Percentiles rank a stretch among this genome's conserved stretches.
phyloP scores from a whole-genome alignment of 2,113 vertebrate species.

The Pyxicephalus adspersus region DNA sequence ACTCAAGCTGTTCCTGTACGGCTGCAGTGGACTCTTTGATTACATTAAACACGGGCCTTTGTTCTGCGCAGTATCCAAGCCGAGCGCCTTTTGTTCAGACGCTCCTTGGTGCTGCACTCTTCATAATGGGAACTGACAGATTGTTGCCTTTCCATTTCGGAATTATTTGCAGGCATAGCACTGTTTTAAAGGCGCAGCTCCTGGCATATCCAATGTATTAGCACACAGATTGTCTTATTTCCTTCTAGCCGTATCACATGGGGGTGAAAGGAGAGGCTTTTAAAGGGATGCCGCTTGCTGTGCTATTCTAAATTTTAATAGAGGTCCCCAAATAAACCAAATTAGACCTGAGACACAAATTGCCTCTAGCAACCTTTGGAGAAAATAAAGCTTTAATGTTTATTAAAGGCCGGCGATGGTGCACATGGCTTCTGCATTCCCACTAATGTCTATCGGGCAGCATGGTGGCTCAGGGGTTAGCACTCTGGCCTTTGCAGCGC shows the following conservation, averaged over 20 bases:
- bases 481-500: too few relatives aligned
- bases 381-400: too few relatives aligned
- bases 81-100: slow-evolving; percentile 43
- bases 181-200: background rate
- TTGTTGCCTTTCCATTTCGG: slow-evolving; percentile 35
- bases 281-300: too few relatives aligned
- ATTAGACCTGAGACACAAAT: too few relatives aligned
- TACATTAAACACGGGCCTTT: slow-evolving; percentile 66
- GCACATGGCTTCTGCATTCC: too few relatives aligned
- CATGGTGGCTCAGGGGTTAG: too few relatives aligned
- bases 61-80: slow-evolving; percentile 58
- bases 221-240: slow-evolving; percentile 20
- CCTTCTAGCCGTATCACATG: background rate
- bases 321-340: too few relatives aligned
- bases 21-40: slow-evolving; percentile 66
- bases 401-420: too few relatives aligned
- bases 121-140: slow-evolving; percentile 36
- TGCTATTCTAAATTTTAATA: too few relatives aligned
- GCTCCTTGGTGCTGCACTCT: slow-evolving; percentile 5
- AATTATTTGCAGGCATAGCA: slow-evolving; percentile 32
- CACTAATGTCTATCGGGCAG: too few relatives aligned
- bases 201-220: background rate
- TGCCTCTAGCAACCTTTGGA: too few relatives aligned
- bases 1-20: slow-evolving; percentile 70
- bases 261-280: too few relatives aligned